Percentiles rank a stretch among this genome's conserved stretches.
Evolutionary conservation across 2,113 vertebrate genomes (phyloP).

Genomic region (Spea bombifrons): DNA sequence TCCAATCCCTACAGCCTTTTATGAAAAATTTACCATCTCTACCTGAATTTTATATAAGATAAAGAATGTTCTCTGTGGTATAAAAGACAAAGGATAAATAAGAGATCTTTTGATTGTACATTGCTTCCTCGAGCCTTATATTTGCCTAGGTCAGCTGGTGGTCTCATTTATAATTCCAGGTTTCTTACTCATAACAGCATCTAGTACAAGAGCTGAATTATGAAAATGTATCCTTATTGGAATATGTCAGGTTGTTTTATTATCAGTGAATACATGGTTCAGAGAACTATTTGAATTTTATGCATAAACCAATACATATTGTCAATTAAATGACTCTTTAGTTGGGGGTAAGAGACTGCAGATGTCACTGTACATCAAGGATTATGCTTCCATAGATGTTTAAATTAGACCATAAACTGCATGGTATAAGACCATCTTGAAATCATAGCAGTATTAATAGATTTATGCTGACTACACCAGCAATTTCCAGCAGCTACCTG

Average conservation of each 20-base stretch:
- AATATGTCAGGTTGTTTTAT: constrained; percentile 6
- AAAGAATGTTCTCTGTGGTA: constrained; percentile 36
- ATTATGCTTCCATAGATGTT: neutral
- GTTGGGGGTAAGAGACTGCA: neutral
- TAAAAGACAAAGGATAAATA: constrained; percentile 41
- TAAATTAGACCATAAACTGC: too few species aligned
- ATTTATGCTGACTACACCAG: too few species aligned
- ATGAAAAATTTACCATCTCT: constrained; percentile 43
- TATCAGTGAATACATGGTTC: constrained; percentile 3
- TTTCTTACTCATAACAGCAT: constrained; percentile 9
- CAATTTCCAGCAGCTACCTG: too few species aligned
- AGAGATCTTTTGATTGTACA: constrained; percentile 39
- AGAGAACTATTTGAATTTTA: neutral
- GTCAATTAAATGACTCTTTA: neutral
- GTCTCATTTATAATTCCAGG: constrained; percentile 18
- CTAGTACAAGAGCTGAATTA: constrained; percentile 9
- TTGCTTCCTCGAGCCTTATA: constrained; percentile 13
- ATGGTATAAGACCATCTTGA: too few species aligned
- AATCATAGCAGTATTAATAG: too few species aligned
- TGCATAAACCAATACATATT: constrained; percentile 12
- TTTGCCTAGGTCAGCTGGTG: constrained; percentile 36
- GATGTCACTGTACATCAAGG: neutral
- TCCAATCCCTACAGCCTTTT: constrained; percentile 29
- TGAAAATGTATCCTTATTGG: constrained; percentile 22
- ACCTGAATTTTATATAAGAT: constrained; percentile 32